Evolutionary conservation across 2,113 vertebrate genomes (phyloP).

Genomic region (Raphicerus campestris): DNA sequence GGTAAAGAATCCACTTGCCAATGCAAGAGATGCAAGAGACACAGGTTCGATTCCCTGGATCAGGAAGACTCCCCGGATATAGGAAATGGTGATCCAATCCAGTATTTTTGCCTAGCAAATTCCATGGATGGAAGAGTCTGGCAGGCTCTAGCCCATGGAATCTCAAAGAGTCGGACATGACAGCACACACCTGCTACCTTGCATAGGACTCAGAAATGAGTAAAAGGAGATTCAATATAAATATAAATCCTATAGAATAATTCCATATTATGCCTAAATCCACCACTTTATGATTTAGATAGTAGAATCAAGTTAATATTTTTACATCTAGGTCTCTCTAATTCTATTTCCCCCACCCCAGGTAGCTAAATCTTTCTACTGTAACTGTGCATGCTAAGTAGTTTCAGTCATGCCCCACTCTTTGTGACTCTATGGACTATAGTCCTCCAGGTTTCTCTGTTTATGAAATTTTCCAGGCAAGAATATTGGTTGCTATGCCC

Average conservation of each 20-base stretch:
- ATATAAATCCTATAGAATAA: neutral
- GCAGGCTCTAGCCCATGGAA: neutral
- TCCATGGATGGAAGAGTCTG: neutral
- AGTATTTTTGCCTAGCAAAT: neutral
- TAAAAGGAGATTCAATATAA: neutral
- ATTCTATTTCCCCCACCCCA: neutral
- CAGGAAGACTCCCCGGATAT: neutral
- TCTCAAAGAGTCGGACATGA: accelerated
- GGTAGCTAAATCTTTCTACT: neutral
- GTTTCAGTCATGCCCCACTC: neutral
- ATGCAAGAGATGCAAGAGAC: neutral
- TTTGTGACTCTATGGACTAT: neutral
- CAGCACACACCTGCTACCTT: neutral
- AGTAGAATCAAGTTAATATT: neutral
- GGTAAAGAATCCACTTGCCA: neutral
- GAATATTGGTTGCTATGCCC: neutral
- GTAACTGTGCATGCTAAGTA: neutral
- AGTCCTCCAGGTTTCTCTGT: neutral
- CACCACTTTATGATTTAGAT: neutral
- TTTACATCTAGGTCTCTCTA: neutral
- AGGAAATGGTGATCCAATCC: neutral
- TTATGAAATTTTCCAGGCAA: neutral
- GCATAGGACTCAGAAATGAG: neutral
- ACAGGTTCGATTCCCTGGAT: neutral
- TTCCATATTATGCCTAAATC: neutral